Evolutionary conservation across 1,140 invertebrate species (phyloP), one percentile per base, ranked within the genome.

Genomic region (Aphelenchoides avenae): DNA sequence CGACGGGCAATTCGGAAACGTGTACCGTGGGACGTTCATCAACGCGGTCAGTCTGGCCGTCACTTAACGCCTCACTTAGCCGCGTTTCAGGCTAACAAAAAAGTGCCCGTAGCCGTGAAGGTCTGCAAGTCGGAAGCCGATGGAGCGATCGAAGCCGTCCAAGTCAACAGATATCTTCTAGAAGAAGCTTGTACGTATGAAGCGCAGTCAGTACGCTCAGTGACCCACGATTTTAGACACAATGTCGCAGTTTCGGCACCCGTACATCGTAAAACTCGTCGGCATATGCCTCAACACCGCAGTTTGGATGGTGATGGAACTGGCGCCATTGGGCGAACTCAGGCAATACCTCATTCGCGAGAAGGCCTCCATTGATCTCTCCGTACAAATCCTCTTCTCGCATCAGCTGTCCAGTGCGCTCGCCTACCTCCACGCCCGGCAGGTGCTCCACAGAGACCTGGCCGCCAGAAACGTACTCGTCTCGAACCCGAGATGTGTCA

Each of bases 221-320:
- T 1, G 27, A 42, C 43, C 43, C 9, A 22, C 20, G 11, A 43
- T 11, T 83, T 30, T 80, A 96, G 91, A 92, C 80, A 93, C 95
- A 66, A 97, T 98, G 93, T 89, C 96, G 77, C 91, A 97, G 77
- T 97, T 99, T 80, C 90, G 94, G 61, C 94, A 99, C 80, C 89
- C 89, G 1, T 91, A 99, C 79, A 98, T 99, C 50, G 92, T 98
- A 62, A 86, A 89, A 62, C 78, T 98, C 53, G 89, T 97, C 63
- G 94, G 93, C 24, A 26, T 62, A 1, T 43, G 26, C 15, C 20
- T 26, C 29, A 15, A 20, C 15, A 18, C 18, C 22, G 18, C 93
- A 0, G 90, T 97, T 42, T 96, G 90, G 89, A 89, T 99, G 58
- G 88, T 98, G 0, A 96, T 98, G 92, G 94, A 99, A 78, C 80